These are phyloP conservation scores for Carabus problematicus DNA, from an alignment of 2,888 invertebrate species.

Conservation along the genomic window DNA sequence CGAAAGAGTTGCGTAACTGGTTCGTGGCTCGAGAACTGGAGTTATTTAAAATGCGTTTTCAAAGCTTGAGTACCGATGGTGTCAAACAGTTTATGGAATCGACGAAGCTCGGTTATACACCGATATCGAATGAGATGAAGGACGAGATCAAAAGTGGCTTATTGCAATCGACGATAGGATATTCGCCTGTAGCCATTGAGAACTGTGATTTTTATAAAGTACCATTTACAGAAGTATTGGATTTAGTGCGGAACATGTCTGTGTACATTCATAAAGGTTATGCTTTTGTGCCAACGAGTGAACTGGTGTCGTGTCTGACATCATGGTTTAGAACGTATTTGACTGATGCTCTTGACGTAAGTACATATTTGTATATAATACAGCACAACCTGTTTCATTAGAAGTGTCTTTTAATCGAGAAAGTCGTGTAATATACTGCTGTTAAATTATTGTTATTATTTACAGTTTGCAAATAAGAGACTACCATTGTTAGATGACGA, in stretches of 20 bases:
- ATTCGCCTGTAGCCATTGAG: conserved; percentile 66
- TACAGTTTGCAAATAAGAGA: conserved; percentile 68
- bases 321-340: conserved; percentile 77
- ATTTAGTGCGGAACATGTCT: conserved; percentile 79
- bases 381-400: background rate
- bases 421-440: conserved; percentile 2
- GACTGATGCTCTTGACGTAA: conserved; percentile 72
- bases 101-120: conserved; percentile 72
- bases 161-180: conserved; percentile 65
- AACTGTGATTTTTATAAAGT: conserved; percentile 80
- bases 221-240: conserved; percentile 84
- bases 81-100: conserved; percentile 71
- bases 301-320: conserved; percentile 83
- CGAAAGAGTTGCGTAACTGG: conserved; percentile 87
- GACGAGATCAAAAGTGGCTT: conserved; percentile 66
- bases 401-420: background rate
- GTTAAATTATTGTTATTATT: conserved; percentile 6
- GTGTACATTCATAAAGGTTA: conserved; percentile 82
- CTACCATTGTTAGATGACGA: conserved; percentile 84
- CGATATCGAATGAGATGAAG: conserved; percentile 74
- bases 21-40: conserved; percentile 89
- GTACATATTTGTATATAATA: conserved; percentile 46
- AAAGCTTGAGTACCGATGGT: conserved; percentile 68
- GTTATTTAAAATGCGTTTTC: conserved; percentile 82
- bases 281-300: conserved; percentile 86